Base-by-base conservation (phyloP, 2,888 invertebrate species). In the Orthonevra nobilis region DNA sequence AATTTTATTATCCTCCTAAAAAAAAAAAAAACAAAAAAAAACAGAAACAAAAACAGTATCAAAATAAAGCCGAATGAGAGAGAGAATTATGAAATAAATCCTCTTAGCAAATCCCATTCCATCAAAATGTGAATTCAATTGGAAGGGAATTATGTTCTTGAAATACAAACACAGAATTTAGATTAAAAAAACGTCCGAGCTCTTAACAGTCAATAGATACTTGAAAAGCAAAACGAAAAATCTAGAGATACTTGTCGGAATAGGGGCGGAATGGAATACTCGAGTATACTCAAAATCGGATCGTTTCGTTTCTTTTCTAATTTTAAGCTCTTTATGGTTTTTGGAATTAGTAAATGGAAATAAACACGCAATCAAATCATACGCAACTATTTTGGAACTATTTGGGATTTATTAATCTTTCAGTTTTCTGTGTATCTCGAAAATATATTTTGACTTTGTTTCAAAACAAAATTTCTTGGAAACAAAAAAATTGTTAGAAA, bases 111-210 rank as follows among this genome's bases (percentile, higher is more conserved):
- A 66, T 44, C 36, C 50, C 20, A 38, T 54, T 40, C 40, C 6
- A 34, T 12, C 4, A 54, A 64, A 38, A 20, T 77, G 70, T 56
- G 34, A 58, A 58, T 32, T 77, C 75, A 70, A 46, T 52, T 58
- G 75, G 14, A 64, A 52, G 64, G 10, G 72, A 63, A 56, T 75
- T 75, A 75, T 42, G 46, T 48, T 56, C 61, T 56, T 36, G 5
- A n/a, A 30, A 58, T 42, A 40, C 50, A 60, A 30, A 44, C 52
- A 48, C 42, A 52, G 36, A 32, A 52, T 46, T 46, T 32, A 17
- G 52, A 74, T 74, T 74, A 69, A 54, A 61, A 61, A 28, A 48
- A 38, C 20, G 17, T 36, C 20, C 14, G 44, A 28, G 10, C 34
- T 2, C 7, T 14, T 36, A 61, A 26, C 5, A 26, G 44, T 42